A percentile compares a stretch with the other conserved stretches of the same genome.
phyloP scores from a whole-genome alignment of 2,113 vertebrate genomes.

The Apteryx owenii region DNA sequence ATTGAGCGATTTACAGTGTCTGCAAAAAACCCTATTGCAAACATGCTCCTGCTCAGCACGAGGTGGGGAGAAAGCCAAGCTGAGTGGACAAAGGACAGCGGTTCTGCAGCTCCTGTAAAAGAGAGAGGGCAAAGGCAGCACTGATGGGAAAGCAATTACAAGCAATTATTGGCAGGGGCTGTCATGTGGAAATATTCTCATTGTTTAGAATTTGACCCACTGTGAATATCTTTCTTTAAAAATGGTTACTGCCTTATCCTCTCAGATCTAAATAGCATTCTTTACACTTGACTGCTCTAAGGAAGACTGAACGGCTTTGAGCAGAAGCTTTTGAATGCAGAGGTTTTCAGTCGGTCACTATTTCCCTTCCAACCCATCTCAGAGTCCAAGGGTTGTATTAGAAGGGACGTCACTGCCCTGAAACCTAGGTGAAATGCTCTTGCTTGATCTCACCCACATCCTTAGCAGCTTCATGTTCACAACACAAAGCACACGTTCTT shows the following conservation, averaged over 20 bases:
- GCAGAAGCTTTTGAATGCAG: not conserved
- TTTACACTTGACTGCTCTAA: slow-evolving; percentile 14
- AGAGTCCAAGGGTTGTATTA: not conserved
- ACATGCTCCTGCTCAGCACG: not conserved
- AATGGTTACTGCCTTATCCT: slow-evolving; percentile 49
- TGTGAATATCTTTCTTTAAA: slow-evolving; percentile 30
- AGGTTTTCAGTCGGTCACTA: not conserved
- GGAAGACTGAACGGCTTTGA: not conserved
- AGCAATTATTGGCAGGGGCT: slow-evolving; percentile 64
- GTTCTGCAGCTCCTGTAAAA: not conserved
- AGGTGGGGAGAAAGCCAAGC: not conserved
- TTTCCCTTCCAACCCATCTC: not conserved
- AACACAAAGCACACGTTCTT: not conserved
- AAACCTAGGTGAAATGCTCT: not conserved
- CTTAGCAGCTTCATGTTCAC: rapidly evolving
- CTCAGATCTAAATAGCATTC: slow-evolving; percentile 12
- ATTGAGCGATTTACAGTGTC: not conserved
- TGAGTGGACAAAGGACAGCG: not conserved
- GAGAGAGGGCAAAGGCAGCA: slow-evolving; percentile 14
- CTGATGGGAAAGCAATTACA: slow-evolving; percentile 48
- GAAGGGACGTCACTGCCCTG: not conserved
- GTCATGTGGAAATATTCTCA: slow-evolving; percentile 44
- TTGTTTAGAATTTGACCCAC: slow-evolving; percentile 64
- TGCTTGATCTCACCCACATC: not conserved
- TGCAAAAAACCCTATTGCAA: not conserved